phyloP scores from a whole-genome alignment of 1,140 invertebrate species.

The Potamilus streckersoni region DNA sequence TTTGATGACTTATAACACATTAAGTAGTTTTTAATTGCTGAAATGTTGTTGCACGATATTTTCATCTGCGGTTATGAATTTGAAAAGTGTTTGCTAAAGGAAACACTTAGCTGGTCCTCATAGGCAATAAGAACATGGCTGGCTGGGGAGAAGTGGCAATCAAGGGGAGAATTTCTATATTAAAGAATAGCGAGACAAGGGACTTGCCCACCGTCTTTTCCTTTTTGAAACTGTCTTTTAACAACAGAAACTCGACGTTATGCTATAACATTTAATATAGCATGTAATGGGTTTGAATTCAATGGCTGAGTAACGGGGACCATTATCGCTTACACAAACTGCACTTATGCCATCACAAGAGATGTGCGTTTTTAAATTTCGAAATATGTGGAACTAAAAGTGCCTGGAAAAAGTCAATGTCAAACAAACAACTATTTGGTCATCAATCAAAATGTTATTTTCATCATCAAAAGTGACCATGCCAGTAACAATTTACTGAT shows the following conservation, averaged over 20 bases:
- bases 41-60: too few species aligned
- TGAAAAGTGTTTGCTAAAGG: not conserved
- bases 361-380: not conserved
- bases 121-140: not conserved
- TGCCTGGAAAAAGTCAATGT: conserved; percentile 11
- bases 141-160: conserved; percentile 4
- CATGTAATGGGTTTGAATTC: not conserved
- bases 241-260: conserved; percentile 2
- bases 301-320: conserved; percentile 2
- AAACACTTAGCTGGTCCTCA: not conserved
- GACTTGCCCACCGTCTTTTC: not conserved
- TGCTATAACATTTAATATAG: not conserved
- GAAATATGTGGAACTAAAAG: not conserved
- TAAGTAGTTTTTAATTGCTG: too few species aligned
- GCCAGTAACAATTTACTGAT: not conserved
- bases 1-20: too few species aligned
- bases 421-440: not conserved
- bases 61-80: too few species aligned
- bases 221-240: conserved; percentile 5
- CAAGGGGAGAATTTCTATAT: conserved; percentile 7
- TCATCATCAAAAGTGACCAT: not conserved
- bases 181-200: conserved; percentile 4
- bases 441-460: not conserved
- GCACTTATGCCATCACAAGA: not conserved
- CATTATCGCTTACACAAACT: conserved; percentile 6